These are phyloP conservation scores for Drosophila birchii DNA, from an alignment of 2,888 invertebrate genomes.

Conservation along the genomic window DNA sequence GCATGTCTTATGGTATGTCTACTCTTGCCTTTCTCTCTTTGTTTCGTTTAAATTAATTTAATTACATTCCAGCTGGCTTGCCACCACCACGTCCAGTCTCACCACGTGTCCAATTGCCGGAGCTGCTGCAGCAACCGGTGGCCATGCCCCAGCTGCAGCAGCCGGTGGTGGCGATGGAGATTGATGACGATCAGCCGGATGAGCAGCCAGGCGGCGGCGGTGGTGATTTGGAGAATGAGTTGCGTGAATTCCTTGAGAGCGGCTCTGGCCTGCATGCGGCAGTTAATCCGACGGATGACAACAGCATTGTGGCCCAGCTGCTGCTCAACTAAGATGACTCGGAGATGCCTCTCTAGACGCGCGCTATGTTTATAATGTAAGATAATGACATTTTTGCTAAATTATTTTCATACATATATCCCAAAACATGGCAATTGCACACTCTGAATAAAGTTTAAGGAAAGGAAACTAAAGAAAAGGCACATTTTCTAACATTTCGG, in stretches of 20 bases:
- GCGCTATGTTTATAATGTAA: slow-evolving; percentile 57
- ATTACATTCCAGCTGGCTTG: slow-evolving; percentile 75
- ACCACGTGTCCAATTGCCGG: slow-evolving; percentile 80
- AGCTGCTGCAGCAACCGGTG: slow-evolving; percentile 82
- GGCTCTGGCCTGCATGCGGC: slow-evolving; percentile 86
- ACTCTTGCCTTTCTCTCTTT: fast-evolving
- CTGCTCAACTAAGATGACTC: slow-evolving; percentile 76
- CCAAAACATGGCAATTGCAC: slow-evolving; percentile 39
- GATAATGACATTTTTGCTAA: slow-evolving; percentile 47
- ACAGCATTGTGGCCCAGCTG: slow-evolving; percentile 81
- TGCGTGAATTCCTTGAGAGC: slow-evolving; percentile 90
- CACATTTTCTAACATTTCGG: too few relatives aligned
- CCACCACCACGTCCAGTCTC: slow-evolving; percentile 75
- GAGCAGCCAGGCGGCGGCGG: slow-evolving; percentile 58
- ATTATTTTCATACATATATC: slow-evolving; percentile 66
- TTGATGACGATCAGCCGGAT: slow-evolving; percentile 80
- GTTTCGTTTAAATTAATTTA: neutral
- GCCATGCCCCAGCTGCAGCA: slow-evolving; percentile 64
- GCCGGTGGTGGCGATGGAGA: slow-evolving; percentile 81
- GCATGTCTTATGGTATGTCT: slow-evolving; percentile 87
- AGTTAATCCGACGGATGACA: slow-evolving; percentile 83
- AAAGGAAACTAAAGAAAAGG: slow-evolving; percentile 5
- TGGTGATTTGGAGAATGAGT: slow-evolving; percentile 88
- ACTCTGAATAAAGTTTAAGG: slow-evolving; percentile 53
- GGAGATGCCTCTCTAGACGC: slow-evolving; percentile 11